A percentile compares a stretch with the other conserved stretches of the same genome.
phyloP scores from a whole-genome alignment of 2,888 invertebrate genomes.

The Hypena proboscidalis region DNA sequence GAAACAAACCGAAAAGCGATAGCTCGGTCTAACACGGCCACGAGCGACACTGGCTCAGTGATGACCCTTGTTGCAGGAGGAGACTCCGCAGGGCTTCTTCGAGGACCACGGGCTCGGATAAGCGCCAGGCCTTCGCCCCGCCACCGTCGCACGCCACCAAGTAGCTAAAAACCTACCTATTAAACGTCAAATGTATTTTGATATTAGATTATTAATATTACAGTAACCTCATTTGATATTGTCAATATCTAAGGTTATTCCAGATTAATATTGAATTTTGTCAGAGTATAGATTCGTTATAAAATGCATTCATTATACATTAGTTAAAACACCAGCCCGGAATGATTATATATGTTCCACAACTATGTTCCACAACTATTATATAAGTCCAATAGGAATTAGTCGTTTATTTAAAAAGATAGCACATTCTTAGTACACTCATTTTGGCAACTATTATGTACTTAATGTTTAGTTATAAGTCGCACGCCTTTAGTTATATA shows the following conservation, averaged over 20 bases:
- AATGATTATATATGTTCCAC: too few relatives aligned
- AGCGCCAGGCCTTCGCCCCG: constrained; percentile 41
- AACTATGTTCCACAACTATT: too few relatives aligned
- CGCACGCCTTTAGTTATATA: constrained; percentile 12
- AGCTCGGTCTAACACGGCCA: constrained; percentile 77
- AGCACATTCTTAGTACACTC: not conserved
- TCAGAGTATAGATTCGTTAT: not conserved
- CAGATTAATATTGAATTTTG: too few relatives aligned
- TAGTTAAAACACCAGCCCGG: too few relatives aligned
- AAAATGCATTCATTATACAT: not conserved
- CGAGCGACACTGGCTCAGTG: constrained; percentile 84
- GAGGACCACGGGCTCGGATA: constrained; percentile 99
- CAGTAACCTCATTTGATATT: constrained; percentile 26
- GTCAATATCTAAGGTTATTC: constrained; percentile 13
- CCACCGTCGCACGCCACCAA: constrained; percentile 22
- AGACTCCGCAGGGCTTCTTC: constrained; percentile 99
- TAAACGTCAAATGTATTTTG: constrained; percentile 31
- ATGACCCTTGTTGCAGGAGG: constrained; percentile 94
- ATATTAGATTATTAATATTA: constrained; percentile 37
- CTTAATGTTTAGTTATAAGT: constrained; percentile 9
- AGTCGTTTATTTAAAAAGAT: too few relatives aligned
- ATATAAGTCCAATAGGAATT: too few relatives aligned
- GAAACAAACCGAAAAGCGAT: constrained; percentile 72
- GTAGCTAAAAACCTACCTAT: constrained; percentile 31
- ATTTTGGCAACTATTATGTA: constrained; percentile 11